Evolutionary conservation across 2,113 vertebrate genomes (phyloP), one percentile per base, ranked within the genome.

Genomic region (Propithecus coquereli): DNA sequence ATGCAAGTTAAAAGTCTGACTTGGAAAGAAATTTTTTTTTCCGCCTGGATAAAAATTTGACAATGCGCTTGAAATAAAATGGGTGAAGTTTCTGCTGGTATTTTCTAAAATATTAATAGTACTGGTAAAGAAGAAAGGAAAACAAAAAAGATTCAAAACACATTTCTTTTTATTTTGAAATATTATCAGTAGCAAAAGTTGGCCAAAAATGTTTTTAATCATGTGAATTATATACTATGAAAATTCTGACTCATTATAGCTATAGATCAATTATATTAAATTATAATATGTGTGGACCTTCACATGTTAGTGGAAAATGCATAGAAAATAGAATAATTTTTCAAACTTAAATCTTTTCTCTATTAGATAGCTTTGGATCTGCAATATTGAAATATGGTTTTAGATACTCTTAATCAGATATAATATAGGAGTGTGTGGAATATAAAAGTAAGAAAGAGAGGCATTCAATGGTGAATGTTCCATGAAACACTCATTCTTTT

Each of bases 81-180:
- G 2, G 27, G 23, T 70, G 23, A 52, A 54, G 5, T 84, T 88
- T 80, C 32, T 65, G 27, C 50, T 81, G 43, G 50, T 81, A 50
- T 4, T 76, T 86, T 71, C 2, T 89, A 57, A 74, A 74, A 47
- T 73, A 73, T 23, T 94, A 90, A 79, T 79, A 30, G 43, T 5
- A 66, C 8, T 76, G 6, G 6, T 18, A 87, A 40, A 82, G 8
- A 61, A 80, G 3, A 84, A 93, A 65, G 0, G 4, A 13, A 52
- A 40, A 17, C 18, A 30, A 37, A 54, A 65, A 61, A 4, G 30
- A 34, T 2, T 2, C 10, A 34, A 45, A 30, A 40, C 14, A 52
- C 52, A 71, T 14, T 63, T n/a, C n/a, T 63, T 82, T 93, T 68
- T 40, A 87, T 83, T 89, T 96, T 74, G 32, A 83, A 94, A 90